Evolutionary conservation across 2,888 invertebrate genomes (phyloP), one percentile per base, ranked within the genome.

Genomic region (Lepidochrysops patricia): DNA sequence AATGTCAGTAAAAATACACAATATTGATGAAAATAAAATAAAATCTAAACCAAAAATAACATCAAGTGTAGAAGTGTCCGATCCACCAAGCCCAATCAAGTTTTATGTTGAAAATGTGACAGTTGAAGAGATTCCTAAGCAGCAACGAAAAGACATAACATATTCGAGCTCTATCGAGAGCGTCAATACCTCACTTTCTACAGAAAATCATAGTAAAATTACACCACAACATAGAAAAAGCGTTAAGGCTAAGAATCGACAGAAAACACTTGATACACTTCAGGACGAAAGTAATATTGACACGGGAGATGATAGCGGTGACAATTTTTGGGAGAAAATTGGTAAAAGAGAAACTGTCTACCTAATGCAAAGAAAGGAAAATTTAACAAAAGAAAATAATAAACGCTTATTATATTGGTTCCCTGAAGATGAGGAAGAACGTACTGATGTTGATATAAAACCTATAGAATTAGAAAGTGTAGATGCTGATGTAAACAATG

Each of bases 271-370:
- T 26, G 60, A 61, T 52, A n/a, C 13, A 37, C 3, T 15, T 19
- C 52, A 37, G 37, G 6, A 6, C 7, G 15, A 50, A n/a, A 12
- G n/a, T 19, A 35, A 6, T 32, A 15, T 15, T 19, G 50, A 48
- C 12, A 68, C 67, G 15, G 84, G 84, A 29, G 88, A 86, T 64
- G 81, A 82, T 7, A 89, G 88, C 1, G 82, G 82, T 63, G 86
- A 84, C 9, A 92, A 93, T 72, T 93, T 93, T 80, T 93, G 93
- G 93, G 89, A 90, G 26, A 90, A 89, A 79, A 92, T 93, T 63
- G 93, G 91, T 3, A 90, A 91, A 66, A 80, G 93, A 62, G 93
- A 93, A 78, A 92, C 92, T n/a, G 79, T 92, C 48, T 91, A 92
- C 70, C 88, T 91, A 72, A 79, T 80, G 58, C 90, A 91, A 69